Percentiles rank a stretch among this genome's conserved stretches.
Evolutionary conservation across 2,888 invertebrate species (phyloP).

Genomic region (Leucophenga montana): DNA sequence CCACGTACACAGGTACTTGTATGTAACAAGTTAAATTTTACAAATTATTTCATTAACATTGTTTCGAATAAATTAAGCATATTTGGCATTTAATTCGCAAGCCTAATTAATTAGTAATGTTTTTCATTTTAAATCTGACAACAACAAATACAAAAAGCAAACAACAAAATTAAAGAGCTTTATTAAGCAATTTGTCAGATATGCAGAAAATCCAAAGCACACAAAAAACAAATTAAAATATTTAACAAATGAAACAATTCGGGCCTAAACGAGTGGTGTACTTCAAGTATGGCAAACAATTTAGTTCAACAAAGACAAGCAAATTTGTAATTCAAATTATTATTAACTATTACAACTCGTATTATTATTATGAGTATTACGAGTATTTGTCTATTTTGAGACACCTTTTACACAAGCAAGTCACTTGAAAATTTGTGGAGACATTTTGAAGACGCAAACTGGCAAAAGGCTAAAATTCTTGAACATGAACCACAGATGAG

Average conservation of each 20-base stretch:
- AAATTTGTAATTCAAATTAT: slow-evolving; percentile 54
- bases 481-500: too few species aligned
- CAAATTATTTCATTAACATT: slow-evolving; percentile 47
- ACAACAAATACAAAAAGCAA: neutral
- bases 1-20: too few species aligned
- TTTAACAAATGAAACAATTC: slow-evolving; percentile 35
- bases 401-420: too few species aligned
- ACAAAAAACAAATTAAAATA: slow-evolving; percentile 2
- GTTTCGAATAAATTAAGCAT: slow-evolving; percentile 48
- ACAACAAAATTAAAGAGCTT: neutral
- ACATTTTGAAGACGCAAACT: too few species aligned
- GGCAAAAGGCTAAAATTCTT: too few species aligned
- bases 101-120: slow-evolving; percentile 42
- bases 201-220: neutral
- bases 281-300: slow-evolving; percentile 32
- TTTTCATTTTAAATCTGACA: slow-evolving; percentile 29
- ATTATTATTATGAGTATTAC: neutral
- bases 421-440: too few species aligned
- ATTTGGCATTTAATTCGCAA: slow-evolving; percentile 49
- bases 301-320: slow-evolving; percentile 33
- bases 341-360: slow-evolving; percentile 33
- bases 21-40: slow-evolving; percentile 28
- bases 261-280: slow-evolving; percentile 16
- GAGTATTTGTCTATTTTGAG: neutral
- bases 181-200: slow-evolving; percentile 2